These are phyloP conservation scores for Mormyrus lacerda DNA, from an alignment of 2,113 vertebrate genomes.

Conservation along the genomic window DNA sequence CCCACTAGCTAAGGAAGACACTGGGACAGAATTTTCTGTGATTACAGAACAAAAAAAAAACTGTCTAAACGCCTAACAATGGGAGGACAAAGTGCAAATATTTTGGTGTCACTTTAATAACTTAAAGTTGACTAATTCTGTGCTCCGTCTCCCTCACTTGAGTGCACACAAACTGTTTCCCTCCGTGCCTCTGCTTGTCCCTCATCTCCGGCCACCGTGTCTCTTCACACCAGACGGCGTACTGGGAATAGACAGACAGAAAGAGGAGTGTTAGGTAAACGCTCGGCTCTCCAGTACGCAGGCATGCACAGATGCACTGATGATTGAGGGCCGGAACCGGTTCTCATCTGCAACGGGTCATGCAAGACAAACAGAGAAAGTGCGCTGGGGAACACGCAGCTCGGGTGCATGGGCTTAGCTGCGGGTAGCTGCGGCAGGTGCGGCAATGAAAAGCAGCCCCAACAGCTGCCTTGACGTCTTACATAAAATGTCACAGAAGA, in stretches of 20 bases:
- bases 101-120: constrained; percentile 58
- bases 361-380: background rate
- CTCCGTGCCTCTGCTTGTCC: constrained; percentile 47
- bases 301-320: constrained; percentile 19
- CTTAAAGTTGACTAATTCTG: constrained; percentile 40
- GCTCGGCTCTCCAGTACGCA: constrained; percentile 21
- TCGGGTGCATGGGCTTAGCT: background rate
- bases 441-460: background rate
- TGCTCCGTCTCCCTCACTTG: constrained; percentile 43
- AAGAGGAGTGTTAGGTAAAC: constrained; percentile 11
- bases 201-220: constrained; percentile 53
- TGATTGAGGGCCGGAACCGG: background rate
- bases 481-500: constrained; percentile 13
- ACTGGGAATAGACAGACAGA: constrained; percentile 46
- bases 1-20: background rate
- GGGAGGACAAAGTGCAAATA: constrained; percentile 72
- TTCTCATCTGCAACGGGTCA: background rate
- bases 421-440: background rate
- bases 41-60: constrained; percentile 36
- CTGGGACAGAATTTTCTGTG: background rate
- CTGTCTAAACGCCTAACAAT: constrained; percentile 50
- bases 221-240: constrained; percentile 64
- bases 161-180: constrained; percentile 48
- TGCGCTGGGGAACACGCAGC: background rate
- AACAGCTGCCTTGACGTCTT: constrained; percentile 2